Evolutionary conservation across 2,113 vertebrate species (phyloP).

Genomic region (Channa argus): DNA sequence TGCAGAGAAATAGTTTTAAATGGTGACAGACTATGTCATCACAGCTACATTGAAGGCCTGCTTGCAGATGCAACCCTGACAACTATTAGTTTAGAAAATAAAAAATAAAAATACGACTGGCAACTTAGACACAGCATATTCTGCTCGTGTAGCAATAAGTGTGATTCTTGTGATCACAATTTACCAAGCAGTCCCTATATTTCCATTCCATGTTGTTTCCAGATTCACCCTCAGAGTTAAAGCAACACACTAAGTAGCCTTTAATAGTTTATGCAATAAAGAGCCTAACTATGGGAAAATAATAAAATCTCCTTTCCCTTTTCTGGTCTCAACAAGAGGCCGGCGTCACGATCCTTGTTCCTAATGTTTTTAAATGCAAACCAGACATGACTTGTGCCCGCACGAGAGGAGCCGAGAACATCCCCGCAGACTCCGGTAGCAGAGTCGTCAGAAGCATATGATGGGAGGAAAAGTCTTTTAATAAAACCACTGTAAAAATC

Average conservation of each 20-base stretch:
- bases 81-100: too few relatives aligned
- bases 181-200: neutral
- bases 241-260: constrained; percentile 24
- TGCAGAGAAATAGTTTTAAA: constrained; percentile 39
- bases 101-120: too few relatives aligned
- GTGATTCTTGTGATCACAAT: neutral
- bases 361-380: constrained; percentile 65
- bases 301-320: constrained; percentile 24
- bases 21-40: constrained; percentile 54
- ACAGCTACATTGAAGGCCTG: neutral
- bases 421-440: constrained; percentile 46
- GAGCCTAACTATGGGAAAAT: constrained; percentile 28
- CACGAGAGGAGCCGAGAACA: constrained; percentile 44
- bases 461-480: constrained; percentile 59
- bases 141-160: neutral
- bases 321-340: constrained; percentile 49
- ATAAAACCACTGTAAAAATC: constrained; percentile 75
- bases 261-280: constrained; percentile 37
- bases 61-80: neutral
- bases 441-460: constrained; percentile 25
- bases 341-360: constrained; percentile 26
- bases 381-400: constrained; percentile 61
- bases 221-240: constrained; percentile 3
- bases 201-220: neutral
- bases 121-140: neutral